Base-by-base conservation (phyloP, 2,888 invertebrate genomes). In the Pegoplata infirma region DNA sequence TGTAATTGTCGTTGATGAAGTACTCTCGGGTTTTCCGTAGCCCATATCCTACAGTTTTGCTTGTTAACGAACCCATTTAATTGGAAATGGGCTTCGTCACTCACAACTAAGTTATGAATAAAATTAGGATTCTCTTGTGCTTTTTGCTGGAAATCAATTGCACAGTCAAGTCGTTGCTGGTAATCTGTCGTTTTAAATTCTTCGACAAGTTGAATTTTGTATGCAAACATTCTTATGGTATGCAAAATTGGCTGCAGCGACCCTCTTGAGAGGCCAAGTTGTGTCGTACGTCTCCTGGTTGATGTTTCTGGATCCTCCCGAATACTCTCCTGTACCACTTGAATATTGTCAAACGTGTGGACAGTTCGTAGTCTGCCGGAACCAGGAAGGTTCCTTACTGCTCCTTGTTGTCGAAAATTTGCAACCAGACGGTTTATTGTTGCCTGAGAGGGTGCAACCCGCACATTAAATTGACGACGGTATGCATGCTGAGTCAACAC, bases 251-350 rank as follows among this genome's bases (percentile, higher is more conserved):
- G 8, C 40, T 66, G 40, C 32, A 66, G 14, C n/a, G 59, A 59
- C 63, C 36, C 17, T 55, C 49, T n/a, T 44, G 55, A 64, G 47
- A 53, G 80, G 14, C 67, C 67, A 67, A 66, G 71, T 76, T 80
- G 75, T 55, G 71, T 17, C 56, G 74, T 76, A 67, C 82, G 77
- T 72, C 72, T 82, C 44, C 79, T 74, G 61, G 76, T 80, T 73
- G 76, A 81, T 69, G 71, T 80, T 76, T 55, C 53, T 67, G 40
- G 61, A 53, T 49, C 47, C 21, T 78, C 56, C 47, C 71, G 59
- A 44, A 58, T 56, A 32, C 28, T 68, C 55, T 23, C 17, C 46
- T 25, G 44, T 46, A 56, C 46, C 32, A 40, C 3, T 53, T 66
- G 6, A 4, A 61, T 61, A 61, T 44, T 46, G 40, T 61, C 40